Base-by-base conservation (phyloP, 1,140 invertebrate species). In the Asbolus verrucosus region DNA sequence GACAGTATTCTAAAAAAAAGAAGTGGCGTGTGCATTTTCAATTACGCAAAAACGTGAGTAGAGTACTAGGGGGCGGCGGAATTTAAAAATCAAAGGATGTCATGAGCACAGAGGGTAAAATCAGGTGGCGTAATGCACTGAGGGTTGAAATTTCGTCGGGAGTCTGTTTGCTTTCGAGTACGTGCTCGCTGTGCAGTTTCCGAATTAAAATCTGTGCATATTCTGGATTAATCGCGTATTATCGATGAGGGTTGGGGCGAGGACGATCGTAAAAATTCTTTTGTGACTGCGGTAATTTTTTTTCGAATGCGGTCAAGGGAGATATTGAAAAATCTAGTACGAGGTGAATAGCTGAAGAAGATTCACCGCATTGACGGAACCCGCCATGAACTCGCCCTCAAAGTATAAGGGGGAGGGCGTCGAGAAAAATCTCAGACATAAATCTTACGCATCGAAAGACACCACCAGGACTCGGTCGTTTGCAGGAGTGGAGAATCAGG, bases 331-430 rank as follows among this genome's bases (percentile, higher is more conserved):
- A 67, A 67, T 67, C 43, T 21, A 15, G 2, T 54, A 24, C 21
- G 43, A 36, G 43, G 43, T 54, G 36, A 43, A 46, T 27, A 46
- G 63, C 24, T 43, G 63, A 16, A 50, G 63, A 33, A 21, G 65
- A 67, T 67, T 38, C 43, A 39, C 43, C 65, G 36, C 65, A 66
- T 66, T 66, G 63, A 66, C 63, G 27, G 63, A 46, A 66, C 63
- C 63, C 36, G 39, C 61, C 61, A 21, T 39, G 61, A 65, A 65
- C 61, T 65, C 39, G 33, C 61, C 61, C 61, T 65, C n/a, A n/a
- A n/a, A n/a, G n/a, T 65, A 39, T 4, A 31, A 16, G 8, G 41
- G 66, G 67, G 31, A 31, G 43, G 46, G 31, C 30, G 33, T 19
- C 27, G 27, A 31, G 61, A 62, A 62, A 69, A 69, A 62, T 61